Evolutionary conservation across 2,888 invertebrate genomes (phyloP).

Genomic region (Calameuta idolon): DNA sequence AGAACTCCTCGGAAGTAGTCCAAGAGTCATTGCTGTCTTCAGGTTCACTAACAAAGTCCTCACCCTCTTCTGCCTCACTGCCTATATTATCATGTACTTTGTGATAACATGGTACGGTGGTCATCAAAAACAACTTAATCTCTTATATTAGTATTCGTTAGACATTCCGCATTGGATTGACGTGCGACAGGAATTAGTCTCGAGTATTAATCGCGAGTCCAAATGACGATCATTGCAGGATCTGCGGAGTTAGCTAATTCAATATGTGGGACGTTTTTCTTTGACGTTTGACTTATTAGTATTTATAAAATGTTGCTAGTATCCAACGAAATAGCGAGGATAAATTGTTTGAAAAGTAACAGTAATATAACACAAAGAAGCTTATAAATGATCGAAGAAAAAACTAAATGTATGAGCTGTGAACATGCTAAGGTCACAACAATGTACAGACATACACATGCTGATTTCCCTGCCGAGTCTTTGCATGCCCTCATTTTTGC

Average conservation of each 20-base stretch:
- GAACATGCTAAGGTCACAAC: neutral
- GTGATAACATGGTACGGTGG: neutral
- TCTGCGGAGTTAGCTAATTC: neutral
- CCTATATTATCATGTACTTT: conserved; percentile 64
- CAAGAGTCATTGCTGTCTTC: conserved; percentile 87
- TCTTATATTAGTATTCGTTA: neutral
- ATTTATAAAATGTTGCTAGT: neutral
- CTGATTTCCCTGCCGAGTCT: neutral
- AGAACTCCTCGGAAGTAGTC: conserved; percentile 83
- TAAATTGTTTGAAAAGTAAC: neutral
- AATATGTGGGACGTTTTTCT: neutral
- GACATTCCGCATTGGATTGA: neutral
- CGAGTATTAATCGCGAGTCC: neutral
- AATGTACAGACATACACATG: neutral
- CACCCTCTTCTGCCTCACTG: conserved; percentile 80
- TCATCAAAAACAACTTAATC: neutral
- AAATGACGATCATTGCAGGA: neutral
- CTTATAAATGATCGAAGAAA: neutral
- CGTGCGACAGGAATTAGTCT: neutral
- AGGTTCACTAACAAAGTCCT: conserved; percentile 76
- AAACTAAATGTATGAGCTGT: neutral
- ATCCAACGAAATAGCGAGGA: neutral
- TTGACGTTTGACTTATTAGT: neutral
- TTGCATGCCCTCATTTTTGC: neutral
- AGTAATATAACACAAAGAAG: neutral